A percentile compares a stretch with the other conserved stretches of the same genome.
Evolutionary conservation across 30 jellyfish, hydroid and myxozoan genomes (phyloP).

Genomic region (Pelagia noctiluca): DNA sequence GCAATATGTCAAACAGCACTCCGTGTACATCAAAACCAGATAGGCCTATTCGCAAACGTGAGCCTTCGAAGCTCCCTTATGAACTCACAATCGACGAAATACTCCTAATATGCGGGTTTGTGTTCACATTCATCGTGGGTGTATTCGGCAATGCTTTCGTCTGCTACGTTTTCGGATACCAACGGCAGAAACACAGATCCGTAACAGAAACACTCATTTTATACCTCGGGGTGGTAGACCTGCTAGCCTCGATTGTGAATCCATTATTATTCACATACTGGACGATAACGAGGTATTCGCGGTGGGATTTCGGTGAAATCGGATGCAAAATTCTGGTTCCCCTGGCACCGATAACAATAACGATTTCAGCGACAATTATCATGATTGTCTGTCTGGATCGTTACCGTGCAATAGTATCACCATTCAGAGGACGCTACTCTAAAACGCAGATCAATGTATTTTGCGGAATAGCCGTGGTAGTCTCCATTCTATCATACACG

Average conservation of each 20-base stretch:
- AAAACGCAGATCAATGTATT: conserved; percentile 11
- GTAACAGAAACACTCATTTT: conserved; percentile 58
- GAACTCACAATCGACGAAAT: conserved; percentile 6
- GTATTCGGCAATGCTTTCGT: conserved; percentile 61
- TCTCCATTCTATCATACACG: conserved; percentile 16
- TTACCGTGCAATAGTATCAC: conserved; percentile 52
- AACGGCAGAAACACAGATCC: conserved; percentile 14
- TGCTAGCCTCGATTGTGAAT: conserved; percentile 64
- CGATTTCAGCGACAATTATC: conserved; percentile 62
- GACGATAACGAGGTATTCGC: conserved; percentile 41
- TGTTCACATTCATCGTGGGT: conserved; percentile 60
- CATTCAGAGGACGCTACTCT: conserved; percentile 40
- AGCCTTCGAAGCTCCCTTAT: not conserved
- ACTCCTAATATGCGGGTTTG: conserved; percentile 15
- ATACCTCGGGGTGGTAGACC: conserved; percentile 62
- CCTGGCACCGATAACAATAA: conserved; percentile 35
- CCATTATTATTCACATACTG: conserved; percentile 58
- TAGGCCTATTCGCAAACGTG: not conserved
- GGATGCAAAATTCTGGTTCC: conserved; percentile 66
- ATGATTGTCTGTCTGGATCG: conserved; percentile 56
- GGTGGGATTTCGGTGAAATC: conserved; percentile 74
- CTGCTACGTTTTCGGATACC: conserved; percentile 66
- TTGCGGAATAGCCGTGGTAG: not conserved
- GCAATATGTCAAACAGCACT: no score
- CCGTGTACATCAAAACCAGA: no score